Percentiles rank a stretch among this genome's conserved stretches.
Evolutionary conservation across 2,888 invertebrate genomes (phyloP).

Genomic region (Drosophila colorata): DNA sequence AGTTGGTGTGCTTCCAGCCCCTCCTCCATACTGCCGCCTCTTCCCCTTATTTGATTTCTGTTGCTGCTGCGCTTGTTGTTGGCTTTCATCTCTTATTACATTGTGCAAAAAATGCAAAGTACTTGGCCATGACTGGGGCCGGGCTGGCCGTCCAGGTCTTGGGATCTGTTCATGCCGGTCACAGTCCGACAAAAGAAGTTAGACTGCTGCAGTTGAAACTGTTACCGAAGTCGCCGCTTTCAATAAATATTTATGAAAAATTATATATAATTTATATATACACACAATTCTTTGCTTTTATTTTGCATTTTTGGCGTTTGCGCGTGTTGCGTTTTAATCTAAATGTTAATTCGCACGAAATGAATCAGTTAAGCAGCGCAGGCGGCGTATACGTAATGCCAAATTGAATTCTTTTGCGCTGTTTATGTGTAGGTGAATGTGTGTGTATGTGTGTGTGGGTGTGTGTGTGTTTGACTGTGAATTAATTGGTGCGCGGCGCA

Average conservation of each 20-base stretch:
- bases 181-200: slow-evolving; percentile 53
- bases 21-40: background rate
- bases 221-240: slow-evolving; percentile 49
- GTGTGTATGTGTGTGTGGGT: slow-evolving; percentile 1
- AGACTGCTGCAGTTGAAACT: slow-evolving; percentile 64
- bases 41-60: slow-evolving; percentile 12
- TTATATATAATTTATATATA: slow-evolving; percentile 34
- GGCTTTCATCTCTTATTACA: slow-evolving; percentile 72
- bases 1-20: slow-evolving; percentile 17
- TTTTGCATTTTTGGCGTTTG: slow-evolving; percentile 39
- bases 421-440: slow-evolving; percentile 3
- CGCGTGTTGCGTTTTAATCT: slow-evolving; percentile 68
- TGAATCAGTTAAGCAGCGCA: slow-evolving; percentile 69
- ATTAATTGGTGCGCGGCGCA: slow-evolving; percentile 59
- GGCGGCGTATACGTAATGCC: slow-evolving; percentile 61
- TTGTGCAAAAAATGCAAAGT: slow-evolving; percentile 72
- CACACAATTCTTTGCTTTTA: slow-evolving; percentile 7
- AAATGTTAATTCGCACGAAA: slow-evolving; percentile 72
- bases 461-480: slow-evolving; percentile 19
- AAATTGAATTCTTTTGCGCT: slow-evolving; percentile 40
- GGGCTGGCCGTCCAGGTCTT: slow-evolving; percentile 1
- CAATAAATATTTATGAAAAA: slow-evolving; percentile 79
- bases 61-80: slow-evolving; percentile 40
- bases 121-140: slow-evolving; percentile 41
- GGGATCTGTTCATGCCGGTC: slow-evolving; percentile 21